phyloP scores from a whole-genome alignment of 1,140 invertebrate genomes.

The Anoplophora glabripennis region DNA sequence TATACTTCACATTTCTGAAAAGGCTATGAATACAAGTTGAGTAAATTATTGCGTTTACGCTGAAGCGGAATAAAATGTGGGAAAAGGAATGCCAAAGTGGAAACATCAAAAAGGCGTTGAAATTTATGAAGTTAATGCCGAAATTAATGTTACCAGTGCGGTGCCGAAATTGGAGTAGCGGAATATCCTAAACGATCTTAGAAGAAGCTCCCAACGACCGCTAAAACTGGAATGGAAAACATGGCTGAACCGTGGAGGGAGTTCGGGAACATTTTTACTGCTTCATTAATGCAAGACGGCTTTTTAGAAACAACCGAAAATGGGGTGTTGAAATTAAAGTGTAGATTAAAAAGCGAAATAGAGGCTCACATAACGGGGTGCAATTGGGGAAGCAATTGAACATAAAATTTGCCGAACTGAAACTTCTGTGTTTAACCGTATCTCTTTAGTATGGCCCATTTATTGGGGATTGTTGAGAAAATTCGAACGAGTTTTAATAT shows the following conservation, averaged over 20 bases:
- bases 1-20: no score
- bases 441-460: constrained; percentile 18
- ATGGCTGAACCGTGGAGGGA: neutral
- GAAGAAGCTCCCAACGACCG: no score
- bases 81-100: neutral
- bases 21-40: no score
- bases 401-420: constrained; percentile 34
- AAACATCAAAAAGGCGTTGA: neutral
- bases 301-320: constrained; percentile 42
- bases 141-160: neutral
- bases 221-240: constrained; percentile 3
- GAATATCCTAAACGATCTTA: no score
- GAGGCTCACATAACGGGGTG: constrained; percentile 23
- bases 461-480: constrained; percentile 36
- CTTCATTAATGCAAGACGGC: constrained; percentile 40
- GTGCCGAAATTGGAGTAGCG: neutral
- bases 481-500: constrained; percentile 40
- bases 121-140: neutral
- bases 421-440: constrained; percentile 13
- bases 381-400: constrained; percentile 39
- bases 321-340: constrained; percentile 46
- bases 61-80: neutral
- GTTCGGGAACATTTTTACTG: constrained; percentile 37
- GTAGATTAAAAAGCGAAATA: constrained; percentile 42
- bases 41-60: no score